Base-by-base conservation (phyloP, 2,888 invertebrate species). In the Panopea generosa region DNA sequence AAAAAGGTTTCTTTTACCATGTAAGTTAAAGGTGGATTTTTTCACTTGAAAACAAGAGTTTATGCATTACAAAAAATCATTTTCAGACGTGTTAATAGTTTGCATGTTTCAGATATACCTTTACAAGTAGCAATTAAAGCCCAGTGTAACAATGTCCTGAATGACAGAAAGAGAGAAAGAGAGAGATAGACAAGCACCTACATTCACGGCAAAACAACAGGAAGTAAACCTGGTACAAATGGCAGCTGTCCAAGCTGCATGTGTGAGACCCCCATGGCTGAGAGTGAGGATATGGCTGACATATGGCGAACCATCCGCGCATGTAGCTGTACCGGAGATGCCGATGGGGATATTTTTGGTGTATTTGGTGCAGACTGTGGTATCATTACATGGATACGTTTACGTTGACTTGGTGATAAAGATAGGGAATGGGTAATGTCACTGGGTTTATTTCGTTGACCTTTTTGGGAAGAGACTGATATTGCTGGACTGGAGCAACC, bases 291-390 rank as follows among this genome's bases (percentile, higher is more conserved):
- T 49, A 59, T 49, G 20, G 50, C 50, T 2, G 62, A 62, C 38
- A 50, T 55, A 33, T 70, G 56, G 20, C 52, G 62, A 20, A 71
- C 50, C 55, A 73, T 55, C 53, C 55, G 66, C n/a, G 68, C 77
- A 60, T 71, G 71, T 11, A 77, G 71, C 60, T 67, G 67, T 16
- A 77, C 71, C 6, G 77, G 77, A 11, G 77, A 77, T 22, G 57
- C 71, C 29, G 29, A 40, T 9, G 67, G 67, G 40, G 69, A 62
- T 33, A 59, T 18, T 59, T 47, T 62, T 16, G 67, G 50, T 22
- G 59, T 26, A 33, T 22, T 29, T 29, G 69, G 57, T 14, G 50
- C 57, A 55, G 63, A 63, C 26, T 62, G 63, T 24, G 45, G n/a
- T 45, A 45, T n/a, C 18, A 9, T 20, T 14, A 43, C 38, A 33